These are phyloP conservation scores for Clupea harengus DNA, from an alignment of 2,113 vertebrate genomes.

Conservation along the genomic window DNA sequence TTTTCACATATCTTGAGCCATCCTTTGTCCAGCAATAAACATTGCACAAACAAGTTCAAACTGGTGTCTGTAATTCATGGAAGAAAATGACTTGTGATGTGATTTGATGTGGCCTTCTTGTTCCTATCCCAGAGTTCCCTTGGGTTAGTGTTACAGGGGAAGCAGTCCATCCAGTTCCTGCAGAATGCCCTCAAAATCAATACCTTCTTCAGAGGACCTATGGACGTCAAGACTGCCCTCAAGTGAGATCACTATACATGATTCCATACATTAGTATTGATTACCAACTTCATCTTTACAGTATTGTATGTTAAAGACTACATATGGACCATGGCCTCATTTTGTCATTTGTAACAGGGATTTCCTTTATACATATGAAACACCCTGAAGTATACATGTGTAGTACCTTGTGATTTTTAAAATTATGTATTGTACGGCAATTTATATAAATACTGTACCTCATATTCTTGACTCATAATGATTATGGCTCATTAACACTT, in stretches of 20 bases:
- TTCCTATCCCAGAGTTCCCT: slow-evolving; percentile 68
- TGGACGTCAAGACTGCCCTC: slow-evolving; percentile 70
- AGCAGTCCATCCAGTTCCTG: slow-evolving; percentile 65
- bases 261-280: neutral
- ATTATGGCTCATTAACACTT: no score
- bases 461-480: no score
- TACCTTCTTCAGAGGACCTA: slow-evolving; percentile 69
- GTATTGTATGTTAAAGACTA: neutral
- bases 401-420: neutral
- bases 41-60: no score
- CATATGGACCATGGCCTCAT: neutral
- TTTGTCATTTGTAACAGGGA: neutral
- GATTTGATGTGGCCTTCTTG: neutral
- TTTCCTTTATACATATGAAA: neutral
- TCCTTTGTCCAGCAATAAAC: no score
- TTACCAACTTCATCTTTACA: neutral
- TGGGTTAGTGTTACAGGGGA: slow-evolving; percentile 71
- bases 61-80: no score
- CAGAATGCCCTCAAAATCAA: slow-evolving; percentile 73
- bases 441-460: no score
- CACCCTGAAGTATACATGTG: neutral
- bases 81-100: neutral
- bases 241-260: slow-evolving; percentile 56
- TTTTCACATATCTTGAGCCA: no score
- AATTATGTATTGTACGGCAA: neutral